These are phyloP conservation scores for Sphinx pinastri DNA, from an alignment of 2,888 invertebrate species.

Conservation along the genomic window DNA sequence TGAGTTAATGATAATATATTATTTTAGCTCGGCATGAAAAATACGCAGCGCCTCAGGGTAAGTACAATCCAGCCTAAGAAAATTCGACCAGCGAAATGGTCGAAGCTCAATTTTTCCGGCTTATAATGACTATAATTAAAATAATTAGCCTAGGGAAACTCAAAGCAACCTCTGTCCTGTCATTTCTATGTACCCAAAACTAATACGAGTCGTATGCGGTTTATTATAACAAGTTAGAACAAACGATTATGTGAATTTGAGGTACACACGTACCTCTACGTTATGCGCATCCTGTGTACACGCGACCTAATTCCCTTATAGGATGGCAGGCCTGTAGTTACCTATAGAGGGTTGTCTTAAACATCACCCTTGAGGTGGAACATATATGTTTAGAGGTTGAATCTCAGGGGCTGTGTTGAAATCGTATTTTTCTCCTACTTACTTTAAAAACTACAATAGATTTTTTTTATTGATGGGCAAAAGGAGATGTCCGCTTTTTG, in stretches of 20 bases:
- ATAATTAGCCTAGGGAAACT: conserved; percentile 23
- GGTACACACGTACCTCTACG: conserved; percentile 31
- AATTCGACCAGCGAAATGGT: too few relatives aligned
- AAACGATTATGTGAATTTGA: conserved; percentile 58
- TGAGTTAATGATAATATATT: too few relatives aligned
- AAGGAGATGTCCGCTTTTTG: too few relatives aligned
- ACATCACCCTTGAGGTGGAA: neutral
- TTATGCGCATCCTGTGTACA: conserved; percentile 28
- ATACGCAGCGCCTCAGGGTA: too few relatives aligned
- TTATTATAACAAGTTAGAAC: conserved; percentile 60
- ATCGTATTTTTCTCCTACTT: too few relatives aligned
- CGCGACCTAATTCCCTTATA: conserved; percentile 22
- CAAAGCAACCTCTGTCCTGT: conserved; percentile 35
- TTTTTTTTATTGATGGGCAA: too few relatives aligned
- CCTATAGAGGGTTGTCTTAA: neutral
- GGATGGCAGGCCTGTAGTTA: conserved; percentile 9
- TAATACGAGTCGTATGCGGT: conserved; percentile 56
- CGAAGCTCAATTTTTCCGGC: too few relatives aligned
- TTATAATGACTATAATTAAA: neutral
- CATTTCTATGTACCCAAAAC: conserved; percentile 53
- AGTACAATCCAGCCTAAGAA: too few relatives aligned
- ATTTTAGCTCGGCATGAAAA: too few relatives aligned
- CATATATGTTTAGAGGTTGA: neutral
- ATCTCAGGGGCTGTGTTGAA: too few relatives aligned
- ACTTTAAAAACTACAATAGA: too few relatives aligned